A percentile compares a stretch with the other conserved stretches of the same genome.
phyloP scores from a whole-genome alignment of 2,797 vertebrate species.

The Channallabes apus region DNA sequence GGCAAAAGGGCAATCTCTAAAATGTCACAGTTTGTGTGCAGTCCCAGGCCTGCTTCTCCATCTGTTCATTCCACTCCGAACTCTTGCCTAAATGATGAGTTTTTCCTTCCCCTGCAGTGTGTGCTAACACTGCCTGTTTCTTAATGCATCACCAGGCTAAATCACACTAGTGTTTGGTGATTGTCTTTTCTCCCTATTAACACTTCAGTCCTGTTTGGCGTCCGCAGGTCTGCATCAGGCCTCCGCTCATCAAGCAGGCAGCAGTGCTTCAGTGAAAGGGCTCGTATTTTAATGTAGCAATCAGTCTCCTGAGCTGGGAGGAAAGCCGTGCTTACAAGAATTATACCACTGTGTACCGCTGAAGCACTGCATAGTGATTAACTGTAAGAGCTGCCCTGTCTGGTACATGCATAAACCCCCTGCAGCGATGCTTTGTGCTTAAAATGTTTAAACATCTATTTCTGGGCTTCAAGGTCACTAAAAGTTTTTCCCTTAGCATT shows the following conservation, averaged over 20 bases:
- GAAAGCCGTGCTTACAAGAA: not conserved
- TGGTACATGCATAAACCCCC: slow-evolving; percentile 4
- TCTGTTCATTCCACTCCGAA: slow-evolving; percentile 39
- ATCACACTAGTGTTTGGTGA: not conserved
- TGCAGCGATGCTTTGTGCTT: slow-evolving; percentile 14
- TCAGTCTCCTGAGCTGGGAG: slow-evolving; percentile 1
- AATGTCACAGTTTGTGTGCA: slow-evolving; percentile 40
- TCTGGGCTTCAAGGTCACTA: not conserved
- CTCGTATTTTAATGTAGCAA: not conserved
- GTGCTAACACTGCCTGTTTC: slow-evolving; percentile 5
- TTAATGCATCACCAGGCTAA: not conserved
- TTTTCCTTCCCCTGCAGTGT: slow-evolving; percentile 11
- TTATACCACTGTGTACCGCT: not conserved
- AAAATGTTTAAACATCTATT: slow-evolving; percentile 16
- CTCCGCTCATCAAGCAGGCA: not conserved
- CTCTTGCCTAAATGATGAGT: slow-evolving; percentile 38
- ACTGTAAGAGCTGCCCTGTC: slow-evolving; percentile 23
- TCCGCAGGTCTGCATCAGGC: not conserved
- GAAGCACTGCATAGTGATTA: slow-evolving; percentile 22
- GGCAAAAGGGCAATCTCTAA: slow-evolving; percentile 42
- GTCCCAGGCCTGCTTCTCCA: slow-evolving; percentile 41
- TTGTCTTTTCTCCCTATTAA: not conserved
- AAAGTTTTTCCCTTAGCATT: not conserved
- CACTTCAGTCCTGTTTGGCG: not conserved
- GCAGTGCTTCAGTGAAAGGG: not conserved